These are phyloP conservation scores for Rhinella marina DNA, from an alignment of 2,797 vertebrate species.

Conservation along the genomic window DNA sequence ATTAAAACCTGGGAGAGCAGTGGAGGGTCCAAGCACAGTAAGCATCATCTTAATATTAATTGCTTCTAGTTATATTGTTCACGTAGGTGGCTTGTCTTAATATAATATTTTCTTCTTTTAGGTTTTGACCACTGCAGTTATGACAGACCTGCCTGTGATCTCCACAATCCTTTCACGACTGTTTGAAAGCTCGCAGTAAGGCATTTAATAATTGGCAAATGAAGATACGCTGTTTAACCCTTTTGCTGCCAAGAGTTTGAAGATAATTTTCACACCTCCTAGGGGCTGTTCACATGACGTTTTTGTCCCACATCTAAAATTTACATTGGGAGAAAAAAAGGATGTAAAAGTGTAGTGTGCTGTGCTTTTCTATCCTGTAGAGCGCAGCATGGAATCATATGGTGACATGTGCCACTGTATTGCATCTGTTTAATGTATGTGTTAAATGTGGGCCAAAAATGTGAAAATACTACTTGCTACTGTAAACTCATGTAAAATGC, in stretches of 20 bases:
- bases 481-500: too few species aligned
- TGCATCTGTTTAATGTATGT: too few species aligned
- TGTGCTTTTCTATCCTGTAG: too few species aligned
- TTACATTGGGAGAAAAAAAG: too few species aligned
- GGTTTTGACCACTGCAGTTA: constrained; percentile 98
- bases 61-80: neutral
- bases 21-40: constrained; percentile 97
- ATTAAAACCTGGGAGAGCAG: constrained; percentile 94
- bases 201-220: constrained; percentile 27
- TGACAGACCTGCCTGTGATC: constrained; percentile 97
- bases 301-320: too few species aligned
- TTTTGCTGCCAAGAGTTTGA: neutral
- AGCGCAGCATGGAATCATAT: too few species aligned
- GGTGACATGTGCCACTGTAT: too few species aligned
- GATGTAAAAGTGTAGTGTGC: too few species aligned
- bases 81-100: neutral
- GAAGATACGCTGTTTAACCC: neutral
- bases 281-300: too few species aligned
- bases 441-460: too few species aligned
- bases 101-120: constrained; percentile 66
- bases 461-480: too few species aligned
- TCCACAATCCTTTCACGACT: constrained; percentile 96
- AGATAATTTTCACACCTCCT: neutral
- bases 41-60: constrained; percentile 61
- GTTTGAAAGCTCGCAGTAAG: constrained; percentile 99